These are phyloP conservation scores for Centropus bengalensis DNA, from an alignment of 2,113 vertebrate genomes.

Conservation along the genomic window DNA sequence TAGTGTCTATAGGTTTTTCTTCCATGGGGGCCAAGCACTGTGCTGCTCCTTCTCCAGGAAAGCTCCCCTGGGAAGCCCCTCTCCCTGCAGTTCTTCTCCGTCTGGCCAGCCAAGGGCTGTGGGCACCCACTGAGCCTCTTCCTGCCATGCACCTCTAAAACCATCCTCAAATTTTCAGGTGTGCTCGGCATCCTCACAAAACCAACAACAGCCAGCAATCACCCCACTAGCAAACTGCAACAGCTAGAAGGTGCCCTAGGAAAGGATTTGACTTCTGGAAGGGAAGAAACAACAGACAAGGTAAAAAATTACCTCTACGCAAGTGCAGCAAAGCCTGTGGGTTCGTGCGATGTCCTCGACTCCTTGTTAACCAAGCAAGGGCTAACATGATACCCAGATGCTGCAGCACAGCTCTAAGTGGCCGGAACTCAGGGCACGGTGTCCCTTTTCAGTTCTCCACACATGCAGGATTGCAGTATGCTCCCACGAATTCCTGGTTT, in stretches of 20 bases:
- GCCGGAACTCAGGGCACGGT: not conserved
- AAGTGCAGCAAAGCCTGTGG: not conserved
- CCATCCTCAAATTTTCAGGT: not conserved
- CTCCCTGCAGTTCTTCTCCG: not conserved
- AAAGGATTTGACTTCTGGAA: not conserved
- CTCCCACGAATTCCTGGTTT: not conserved
- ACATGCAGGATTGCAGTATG: not conserved
- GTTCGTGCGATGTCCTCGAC: not conserved
- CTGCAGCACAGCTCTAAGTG: not conserved
- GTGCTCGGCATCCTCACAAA: not conserved
- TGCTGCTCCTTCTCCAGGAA: not conserved
- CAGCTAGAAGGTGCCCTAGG: not conserved
- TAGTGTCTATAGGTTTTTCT: not conserved
- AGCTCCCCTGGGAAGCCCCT: not conserved
- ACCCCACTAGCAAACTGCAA: not conserved
- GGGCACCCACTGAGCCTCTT: not conserved
- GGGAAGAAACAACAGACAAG: not conserved
- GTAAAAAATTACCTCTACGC: not conserved
- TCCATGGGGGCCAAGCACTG: not conserved
- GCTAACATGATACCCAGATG: not conserved
- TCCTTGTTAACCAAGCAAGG: not conserved
- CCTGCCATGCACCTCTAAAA: not conserved
- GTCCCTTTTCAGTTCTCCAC: not conserved
- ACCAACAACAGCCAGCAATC: not conserved
- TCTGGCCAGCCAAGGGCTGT: not conserved